These are phyloP conservation scores for Erpornis zantholeuca DNA, from an alignment of 2,113 vertebrate genomes.

Conservation along the genomic window DNA sequence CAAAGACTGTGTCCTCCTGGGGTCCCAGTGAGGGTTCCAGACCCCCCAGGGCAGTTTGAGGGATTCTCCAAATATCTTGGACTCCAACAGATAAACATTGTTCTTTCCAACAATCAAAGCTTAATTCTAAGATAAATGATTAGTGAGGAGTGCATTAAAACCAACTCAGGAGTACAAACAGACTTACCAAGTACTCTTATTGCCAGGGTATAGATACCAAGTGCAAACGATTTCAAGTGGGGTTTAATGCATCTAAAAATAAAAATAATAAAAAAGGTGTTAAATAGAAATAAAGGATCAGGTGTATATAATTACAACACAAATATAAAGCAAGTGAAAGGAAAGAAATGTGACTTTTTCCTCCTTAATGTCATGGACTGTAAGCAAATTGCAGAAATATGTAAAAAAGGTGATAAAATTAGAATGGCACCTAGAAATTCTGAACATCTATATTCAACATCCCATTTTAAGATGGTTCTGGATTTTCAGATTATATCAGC, in stretches of 20 bases:
- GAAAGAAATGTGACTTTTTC: background rate
- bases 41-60: too few species aligned
- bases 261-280: background rate
- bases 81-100: rapidly evolving
- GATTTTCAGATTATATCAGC: background rate
- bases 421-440: background rate
- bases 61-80: too few species aligned
- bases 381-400: background rate
- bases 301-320: background rate
- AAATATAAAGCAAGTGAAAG: background rate
- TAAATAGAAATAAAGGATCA: background rate
- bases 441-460: background rate
- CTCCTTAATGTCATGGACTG: background rate
- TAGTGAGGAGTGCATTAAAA: background rate
- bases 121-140: background rate
- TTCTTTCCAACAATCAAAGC: background rate
- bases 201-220: slow-evolving; percentile 88
- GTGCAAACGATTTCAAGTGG: slow-evolving; percentile 87
- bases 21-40: too few species aligned
- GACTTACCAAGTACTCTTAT: slow-evolving; percentile 88
- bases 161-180: background rate
- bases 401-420: background rate
- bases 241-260: slow-evolving; percentile 84
- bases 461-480: background rate
- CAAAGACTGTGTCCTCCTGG: too few species aligned